A percentile compares a stretch with the other conserved stretches of the same genome.
Evolutionary conservation across 2,113 vertebrate genomes (phyloP).

Genomic region (Hirundichthys speculiger): DNA sequence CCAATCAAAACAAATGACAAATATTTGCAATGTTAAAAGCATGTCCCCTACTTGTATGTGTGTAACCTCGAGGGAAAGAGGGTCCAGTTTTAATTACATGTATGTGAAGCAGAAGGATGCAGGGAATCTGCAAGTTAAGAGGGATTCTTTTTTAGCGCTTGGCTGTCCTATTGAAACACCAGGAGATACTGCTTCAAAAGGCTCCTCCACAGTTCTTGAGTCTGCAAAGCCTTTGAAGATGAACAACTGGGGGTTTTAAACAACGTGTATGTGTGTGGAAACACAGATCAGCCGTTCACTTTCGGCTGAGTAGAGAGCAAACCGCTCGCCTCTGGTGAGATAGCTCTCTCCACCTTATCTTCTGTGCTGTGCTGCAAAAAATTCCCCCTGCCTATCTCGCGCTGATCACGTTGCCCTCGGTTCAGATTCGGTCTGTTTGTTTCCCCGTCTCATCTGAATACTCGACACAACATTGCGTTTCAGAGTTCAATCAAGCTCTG

Average conservation of each 20-base stretch:
- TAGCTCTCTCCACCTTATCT: slow-evolving; percentile 47
- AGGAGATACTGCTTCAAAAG: slow-evolving; percentile 61
- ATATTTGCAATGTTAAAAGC: slow-evolving; percentile 46
- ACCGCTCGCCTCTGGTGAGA: slow-evolving; percentile 49
- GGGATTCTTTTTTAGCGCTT: slow-evolving; percentile 19
- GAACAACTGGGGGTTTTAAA: slow-evolving; percentile 56
- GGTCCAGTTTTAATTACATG: slow-evolving; percentile 71
- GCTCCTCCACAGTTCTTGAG: slow-evolving; percentile 51
- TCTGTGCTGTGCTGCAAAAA: slow-evolving; percentile 25
- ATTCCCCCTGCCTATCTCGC: slow-evolving; percentile 35
- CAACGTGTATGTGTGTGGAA: slow-evolving; percentile 40
- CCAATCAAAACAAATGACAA: slow-evolving; percentile 34
- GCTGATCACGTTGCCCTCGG: slow-evolving; percentile 40
- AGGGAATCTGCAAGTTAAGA: slow-evolving; percentile 57
- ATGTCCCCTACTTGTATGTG: slow-evolving; percentile 17
- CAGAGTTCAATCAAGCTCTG: slow-evolving; percentile 13
- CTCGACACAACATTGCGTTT: slow-evolving; percentile 5
- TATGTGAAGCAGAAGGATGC: slow-evolving; percentile 55
- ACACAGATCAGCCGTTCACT: slow-evolving; percentile 64
- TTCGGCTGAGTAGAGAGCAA: slow-evolving; percentile 52
- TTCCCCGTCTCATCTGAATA: slow-evolving; percentile 47
- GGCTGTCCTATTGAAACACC: slow-evolving; percentile 62
- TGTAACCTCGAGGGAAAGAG: slow-evolving; percentile 19
- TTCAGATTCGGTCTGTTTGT: slow-evolving; percentile 34
- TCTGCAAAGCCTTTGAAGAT: slow-evolving; percentile 62